phyloP scores from a whole-genome alignment of 2,113 vertebrate species.

The Odocoileus virginianus region DNA sequence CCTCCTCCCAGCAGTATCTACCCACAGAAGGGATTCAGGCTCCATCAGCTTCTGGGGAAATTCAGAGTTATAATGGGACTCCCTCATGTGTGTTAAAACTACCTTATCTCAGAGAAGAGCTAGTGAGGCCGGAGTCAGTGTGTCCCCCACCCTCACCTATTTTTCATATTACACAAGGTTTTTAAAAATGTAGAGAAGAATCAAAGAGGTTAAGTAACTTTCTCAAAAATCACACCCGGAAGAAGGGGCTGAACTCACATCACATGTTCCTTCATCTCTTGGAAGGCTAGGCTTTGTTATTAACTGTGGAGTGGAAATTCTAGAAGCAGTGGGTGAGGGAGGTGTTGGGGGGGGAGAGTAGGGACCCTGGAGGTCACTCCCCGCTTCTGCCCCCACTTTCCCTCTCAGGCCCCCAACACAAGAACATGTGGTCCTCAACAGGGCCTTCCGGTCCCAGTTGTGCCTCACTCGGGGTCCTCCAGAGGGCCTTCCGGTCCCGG shows the following conservation, averaged over 20 bases:
- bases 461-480: not conserved
- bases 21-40: not conserved
- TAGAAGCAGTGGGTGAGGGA: not conserved
- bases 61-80: no score
- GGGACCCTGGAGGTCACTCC: no score
- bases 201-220: not conserved
- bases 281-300: not conserved
- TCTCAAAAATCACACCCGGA: not conserved
- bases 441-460: accelerated
- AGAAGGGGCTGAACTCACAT: not conserved
- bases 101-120: not conserved
- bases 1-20: not conserved
- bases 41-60: not conserved
- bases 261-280: not conserved
- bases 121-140: not conserved
- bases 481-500: accelerated
- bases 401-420: not conserved
- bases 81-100: not conserved
- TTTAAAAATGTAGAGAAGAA: not conserved
- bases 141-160: not conserved
- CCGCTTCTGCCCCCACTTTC: not conserved
- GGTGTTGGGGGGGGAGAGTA: accelerated
- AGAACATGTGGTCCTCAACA: accelerated
- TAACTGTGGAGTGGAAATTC: not conserved
- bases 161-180: not conserved